Evolutionary conservation across 2,797 vertebrate species (phyloP).

Genomic region (Lacerta agilis): DNA sequence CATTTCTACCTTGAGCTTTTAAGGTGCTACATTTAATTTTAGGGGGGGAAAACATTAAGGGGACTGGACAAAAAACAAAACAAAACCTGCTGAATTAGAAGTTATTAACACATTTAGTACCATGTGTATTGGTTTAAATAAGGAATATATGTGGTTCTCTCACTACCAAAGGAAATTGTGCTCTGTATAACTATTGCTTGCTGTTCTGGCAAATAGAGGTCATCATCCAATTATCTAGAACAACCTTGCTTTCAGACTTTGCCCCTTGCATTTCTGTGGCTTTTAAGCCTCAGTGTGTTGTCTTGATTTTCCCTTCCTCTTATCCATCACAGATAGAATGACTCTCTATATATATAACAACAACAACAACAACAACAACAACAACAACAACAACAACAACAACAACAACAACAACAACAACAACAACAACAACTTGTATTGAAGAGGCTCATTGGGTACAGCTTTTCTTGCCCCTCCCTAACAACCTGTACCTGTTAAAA

Average conservation of each 20-base stretch:
- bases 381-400: too few species aligned
- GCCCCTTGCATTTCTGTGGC: neutral
- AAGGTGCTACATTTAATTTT: neutral
- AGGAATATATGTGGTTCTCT: neutral
- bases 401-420: too few species aligned
- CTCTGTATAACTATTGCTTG: neutral
- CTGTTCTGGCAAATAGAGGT: neutral
- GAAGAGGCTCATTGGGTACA: too few species aligned
- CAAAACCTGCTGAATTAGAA: neutral
- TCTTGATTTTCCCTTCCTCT: neutral
- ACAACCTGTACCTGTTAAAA: neutral
- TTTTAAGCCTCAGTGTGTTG: neutral
- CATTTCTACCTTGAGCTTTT: neutral
- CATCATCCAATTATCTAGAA: neutral
- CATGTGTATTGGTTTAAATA: neutral
- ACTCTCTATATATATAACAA: neutral
- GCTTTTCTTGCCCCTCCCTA: neutral
- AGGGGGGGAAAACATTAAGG: neutral
- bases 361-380: too few species aligned
- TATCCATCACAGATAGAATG: neutral
- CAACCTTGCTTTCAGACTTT: neutral
- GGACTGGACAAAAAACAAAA: neutral
- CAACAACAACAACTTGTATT: neutral
- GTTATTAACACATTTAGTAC: neutral
- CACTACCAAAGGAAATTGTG: neutral